Conservation (phyloP, 2,888 invertebrate species). For the Adelognathus sp. region DNA sequence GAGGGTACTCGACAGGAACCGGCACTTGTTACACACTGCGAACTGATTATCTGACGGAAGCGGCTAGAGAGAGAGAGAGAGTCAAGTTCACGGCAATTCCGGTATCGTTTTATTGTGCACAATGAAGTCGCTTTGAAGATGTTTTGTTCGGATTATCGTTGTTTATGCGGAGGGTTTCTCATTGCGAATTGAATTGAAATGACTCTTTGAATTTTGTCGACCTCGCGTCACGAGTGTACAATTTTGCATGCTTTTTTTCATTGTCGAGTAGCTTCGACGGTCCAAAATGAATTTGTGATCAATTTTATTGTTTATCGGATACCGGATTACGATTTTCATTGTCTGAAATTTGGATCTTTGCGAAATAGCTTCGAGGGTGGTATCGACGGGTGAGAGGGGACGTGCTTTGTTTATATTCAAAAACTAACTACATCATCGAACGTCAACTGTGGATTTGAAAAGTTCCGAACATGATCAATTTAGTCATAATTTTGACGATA, state of each 20-base stretch:
- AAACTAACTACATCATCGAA: slow-evolving; percentile 34
- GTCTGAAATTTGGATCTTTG: slow-evolving; percentile 1
- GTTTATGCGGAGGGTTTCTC: not conserved
- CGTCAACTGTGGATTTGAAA: slow-evolving; percentile 48
- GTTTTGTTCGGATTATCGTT: slow-evolving; percentile 30
- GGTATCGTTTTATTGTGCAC: slow-evolving; percentile 43
- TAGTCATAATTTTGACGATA: not conserved
- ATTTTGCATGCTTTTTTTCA: not conserved
- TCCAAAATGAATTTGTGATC: slow-evolving; percentile 17
- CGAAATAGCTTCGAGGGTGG: not conserved
- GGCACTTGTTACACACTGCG: slow-evolving; percentile 63
- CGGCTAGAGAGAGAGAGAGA: slow-evolving; percentile 43
- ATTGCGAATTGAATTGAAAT: not conserved
- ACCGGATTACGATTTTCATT: not conserved
- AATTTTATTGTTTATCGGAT: not conserved
- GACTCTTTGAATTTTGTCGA: not conserved
- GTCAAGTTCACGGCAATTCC: slow-evolving; percentile 58
- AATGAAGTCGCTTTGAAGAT: slow-evolving; percentile 38
- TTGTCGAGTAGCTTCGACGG: not conserved
- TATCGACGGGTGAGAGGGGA: not conserved
- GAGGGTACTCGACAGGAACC: slow-evolving; percentile 60
- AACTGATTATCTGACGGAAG: slow-evolving; percentile 62
- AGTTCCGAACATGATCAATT: not conserved
- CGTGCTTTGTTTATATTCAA: not conserved
- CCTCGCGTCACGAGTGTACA: not conserved